Conservation (phyloP, 2,797 vertebrate genomes). For the Lophius americanus region DNA sequence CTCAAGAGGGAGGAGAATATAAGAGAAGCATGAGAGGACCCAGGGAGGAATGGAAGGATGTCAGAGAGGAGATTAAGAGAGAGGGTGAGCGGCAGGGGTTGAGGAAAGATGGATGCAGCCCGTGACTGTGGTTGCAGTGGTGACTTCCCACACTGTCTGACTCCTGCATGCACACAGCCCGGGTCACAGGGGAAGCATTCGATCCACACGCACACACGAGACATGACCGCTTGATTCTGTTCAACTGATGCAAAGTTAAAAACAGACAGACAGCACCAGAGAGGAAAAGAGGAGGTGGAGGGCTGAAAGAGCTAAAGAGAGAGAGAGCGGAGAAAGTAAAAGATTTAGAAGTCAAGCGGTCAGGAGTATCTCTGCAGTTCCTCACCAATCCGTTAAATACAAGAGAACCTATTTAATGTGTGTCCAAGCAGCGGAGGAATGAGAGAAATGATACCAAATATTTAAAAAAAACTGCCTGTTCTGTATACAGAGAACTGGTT, state of each 20-base stretch:
- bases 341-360: constrained; percentile 74
- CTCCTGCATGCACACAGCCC: constrained; percentile 61
- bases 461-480: not conserved
- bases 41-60: not conserved
- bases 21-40: constrained; percentile 4
- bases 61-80: constrained; percentile 7
- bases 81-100: constrained; percentile 23
- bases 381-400: constrained; percentile 66
- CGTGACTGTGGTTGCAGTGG: constrained; percentile 59
- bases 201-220: constrained; percentile 15
- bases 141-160: constrained; percentile 70
- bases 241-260: constrained; percentile 57
- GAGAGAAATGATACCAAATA: constrained; percentile 63
- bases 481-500: constrained; percentile 26
- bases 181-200: constrained; percentile 50
- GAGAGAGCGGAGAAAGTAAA: constrained; percentile 62
- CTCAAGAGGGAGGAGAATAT: not conserved
- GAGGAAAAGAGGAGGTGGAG: constrained; percentile 18
- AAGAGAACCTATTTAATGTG: constrained; percentile 68
- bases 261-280: constrained; percentile 42
- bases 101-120: constrained; percentile 39
- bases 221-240: constrained; percentile 50
- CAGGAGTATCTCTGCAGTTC: constrained; percentile 64
- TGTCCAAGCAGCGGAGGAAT: constrained; percentile 54
- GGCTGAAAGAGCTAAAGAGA: constrained; percentile 26